phyloP scores from a whole-genome alignment of 2,113 vertebrate species.

The Rattus rattus region DNA sequence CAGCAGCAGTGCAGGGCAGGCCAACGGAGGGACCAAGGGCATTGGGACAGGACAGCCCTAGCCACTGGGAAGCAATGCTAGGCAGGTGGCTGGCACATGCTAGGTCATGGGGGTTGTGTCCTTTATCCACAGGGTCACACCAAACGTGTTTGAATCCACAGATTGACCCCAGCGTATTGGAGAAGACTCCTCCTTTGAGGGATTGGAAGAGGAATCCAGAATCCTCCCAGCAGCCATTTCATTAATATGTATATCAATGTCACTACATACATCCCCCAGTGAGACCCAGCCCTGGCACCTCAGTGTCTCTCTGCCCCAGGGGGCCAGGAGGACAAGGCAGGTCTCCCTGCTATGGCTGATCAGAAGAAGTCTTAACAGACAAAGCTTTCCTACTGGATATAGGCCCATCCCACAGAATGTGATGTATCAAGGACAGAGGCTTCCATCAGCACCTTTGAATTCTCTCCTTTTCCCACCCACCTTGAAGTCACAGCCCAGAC shows the following conservation, averaged over 20 bases:
- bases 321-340: background rate
- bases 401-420: background rate
- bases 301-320: background rate
- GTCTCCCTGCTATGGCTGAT: background rate
- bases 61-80: background rate
- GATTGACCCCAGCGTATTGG: background rate
- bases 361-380: background rate
- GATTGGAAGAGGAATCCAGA: background rate
- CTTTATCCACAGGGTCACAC: constrained; percentile 11
- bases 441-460: background rate
- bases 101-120: background rate
- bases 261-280: background rate
- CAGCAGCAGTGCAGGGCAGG: background rate
- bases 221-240: background rate
- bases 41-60: background rate
- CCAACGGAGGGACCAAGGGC: background rate
- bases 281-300: background rate
- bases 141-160: background rate
- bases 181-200: background rate
- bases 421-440: background rate
- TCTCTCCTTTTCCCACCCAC: background rate
- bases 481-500: background rate
- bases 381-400: background rate
- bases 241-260: background rate
- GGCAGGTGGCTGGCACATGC: constrained; percentile 52